Evolutionary conservation across 2,113 vertebrate species (phyloP).

Genomic region (Rhinopomastus cyanomelas): DNA sequence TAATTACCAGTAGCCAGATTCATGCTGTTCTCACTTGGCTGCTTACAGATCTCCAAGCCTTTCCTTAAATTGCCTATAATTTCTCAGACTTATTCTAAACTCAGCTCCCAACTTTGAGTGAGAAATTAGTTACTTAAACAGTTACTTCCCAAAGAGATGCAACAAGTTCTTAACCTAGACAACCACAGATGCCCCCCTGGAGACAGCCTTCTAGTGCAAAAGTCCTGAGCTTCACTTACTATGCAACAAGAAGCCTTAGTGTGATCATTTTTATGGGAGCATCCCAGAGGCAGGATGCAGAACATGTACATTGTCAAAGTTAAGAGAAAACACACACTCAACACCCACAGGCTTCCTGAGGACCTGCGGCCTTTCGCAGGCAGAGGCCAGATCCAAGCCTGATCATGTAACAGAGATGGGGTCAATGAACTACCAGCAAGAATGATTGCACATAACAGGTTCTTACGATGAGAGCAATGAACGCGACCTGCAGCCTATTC

Average conservation of each 20-base stretch:
- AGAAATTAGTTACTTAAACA: neutral
- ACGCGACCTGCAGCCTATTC: neutral
- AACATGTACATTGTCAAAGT: neutral
- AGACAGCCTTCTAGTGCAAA: neutral
- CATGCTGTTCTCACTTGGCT: neutral
- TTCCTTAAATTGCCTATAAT: neutral
- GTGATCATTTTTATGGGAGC: neutral
- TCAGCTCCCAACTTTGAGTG: neutral
- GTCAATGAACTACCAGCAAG: slow-evolving; percentile 15
- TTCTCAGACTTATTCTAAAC: neutral
- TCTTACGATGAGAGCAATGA: neutral
- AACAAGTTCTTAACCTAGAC: neutral
- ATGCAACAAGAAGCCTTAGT: neutral
- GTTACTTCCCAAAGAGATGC: neutral
- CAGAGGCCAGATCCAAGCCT: neutral
- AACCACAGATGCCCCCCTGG: neutral
- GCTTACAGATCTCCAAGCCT: neutral
- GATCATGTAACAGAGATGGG: neutral
- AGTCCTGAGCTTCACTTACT: neutral
- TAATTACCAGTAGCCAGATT: neutral
- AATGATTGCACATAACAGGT: neutral
- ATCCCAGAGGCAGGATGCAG: neutral
- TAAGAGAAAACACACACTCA: neutral
- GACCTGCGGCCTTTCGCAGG: neutral
- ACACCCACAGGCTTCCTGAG: neutral